A percentile compares a stretch with the other conserved stretches of the same genome.
phyloP scores from a whole-genome alignment of 2,888 invertebrate genomes.

The Dysmachus trigonus region DNA sequence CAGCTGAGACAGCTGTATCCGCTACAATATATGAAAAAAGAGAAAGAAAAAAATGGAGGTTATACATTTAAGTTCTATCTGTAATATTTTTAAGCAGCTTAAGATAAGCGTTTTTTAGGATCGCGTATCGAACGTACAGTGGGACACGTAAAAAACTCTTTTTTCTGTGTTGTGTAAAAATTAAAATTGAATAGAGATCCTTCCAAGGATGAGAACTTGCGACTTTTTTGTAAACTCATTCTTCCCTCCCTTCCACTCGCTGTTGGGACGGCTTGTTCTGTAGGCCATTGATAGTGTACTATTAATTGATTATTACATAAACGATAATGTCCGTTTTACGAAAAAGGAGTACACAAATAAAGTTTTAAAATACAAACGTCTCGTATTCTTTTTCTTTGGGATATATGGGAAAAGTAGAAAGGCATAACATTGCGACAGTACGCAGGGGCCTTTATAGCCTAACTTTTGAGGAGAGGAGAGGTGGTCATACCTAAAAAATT shows the following conservation, averaged over 20 bases:
- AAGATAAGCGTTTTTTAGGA: background rate
- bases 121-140: background rate
- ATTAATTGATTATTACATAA: background rate
- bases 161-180: constrained; percentile 34
- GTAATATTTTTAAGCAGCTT: constrained; percentile 14
- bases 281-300: background rate
- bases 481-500: too few relatives aligned
- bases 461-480: too few relatives aligned
- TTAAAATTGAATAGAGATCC: background rate
- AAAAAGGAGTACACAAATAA: constrained; percentile 1
- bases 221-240: background rate
- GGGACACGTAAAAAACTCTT: background rate
- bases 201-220: background rate
- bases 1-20: background rate
- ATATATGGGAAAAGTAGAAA: too few relatives aligned
- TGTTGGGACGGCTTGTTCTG: background rate
- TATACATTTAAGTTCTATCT: background rate
- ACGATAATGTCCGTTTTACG: background rate
- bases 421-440: too few relatives aligned
- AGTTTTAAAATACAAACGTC: background rate
- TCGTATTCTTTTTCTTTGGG: background rate
- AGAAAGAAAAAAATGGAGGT: background rate
- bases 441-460: too few relatives aligned
- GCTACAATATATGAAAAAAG: background rate
- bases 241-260: background rate